Base-by-base conservation (phyloP, 2,888 invertebrate species). In the Odontocolon sp. region DNA sequence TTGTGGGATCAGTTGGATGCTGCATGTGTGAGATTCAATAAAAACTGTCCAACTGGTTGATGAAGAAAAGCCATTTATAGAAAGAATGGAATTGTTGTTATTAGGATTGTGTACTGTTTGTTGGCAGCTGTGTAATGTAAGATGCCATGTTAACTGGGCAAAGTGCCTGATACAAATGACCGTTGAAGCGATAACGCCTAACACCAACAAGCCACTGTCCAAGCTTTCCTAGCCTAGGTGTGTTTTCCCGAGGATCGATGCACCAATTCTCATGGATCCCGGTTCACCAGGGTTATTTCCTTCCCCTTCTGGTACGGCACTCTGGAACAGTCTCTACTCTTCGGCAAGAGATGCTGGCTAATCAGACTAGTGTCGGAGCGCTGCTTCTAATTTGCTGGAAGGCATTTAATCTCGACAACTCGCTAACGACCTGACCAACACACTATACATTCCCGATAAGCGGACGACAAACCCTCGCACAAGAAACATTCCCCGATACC, bases 351-450 rank as follows among this genome's bases (percentile, higher is more conserved):
- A 61, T 61, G 52, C 66, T 73, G 82, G 80, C 85, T 88, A 89
- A 89, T 88, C 88, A 87, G 86, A 84, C 86, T 85, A 84, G 84
- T 84, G 83, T 83, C 78, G 70, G 80, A 81, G 86, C 77, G 72
- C 81, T 82, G 87, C 84, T 88, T 87, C 88, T 88, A 87, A 89
- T 89, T 88, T 86, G 84, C 86, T 86, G 82, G 84, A 84, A 87
- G 87, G 87, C 88, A 88, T 89, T 90, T 89, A 89, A 89, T 88
- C 89, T 89, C 85, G 87, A 88, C 88, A 87, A 90, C 87, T 89
- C 86, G 88, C 89, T 90, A 89, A 90, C 89, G 90, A 90, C 90
- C 88, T 88, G 90, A 88, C 90, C 87, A 88, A 88, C 87, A 86
- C 84, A 84, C 84, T 88, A 86, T 87, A 87, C 88, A 86, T 89